phyloP scores from a whole-genome alignment of 2,113 vertebrate species.

The Elanus axillaris region DNA sequence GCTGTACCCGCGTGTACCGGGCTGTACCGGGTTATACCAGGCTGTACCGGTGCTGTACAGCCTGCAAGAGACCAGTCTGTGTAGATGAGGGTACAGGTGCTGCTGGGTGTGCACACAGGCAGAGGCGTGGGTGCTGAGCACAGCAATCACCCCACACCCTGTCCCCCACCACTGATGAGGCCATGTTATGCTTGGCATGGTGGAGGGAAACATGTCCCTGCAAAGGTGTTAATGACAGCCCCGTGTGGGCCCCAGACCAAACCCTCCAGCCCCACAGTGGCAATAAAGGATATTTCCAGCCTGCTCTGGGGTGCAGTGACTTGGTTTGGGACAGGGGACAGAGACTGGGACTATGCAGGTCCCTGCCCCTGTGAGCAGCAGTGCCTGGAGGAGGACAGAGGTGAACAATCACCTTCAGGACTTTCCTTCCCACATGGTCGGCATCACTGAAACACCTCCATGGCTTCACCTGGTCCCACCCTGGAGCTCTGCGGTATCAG shows the following conservation, averaged over 20 bases:
- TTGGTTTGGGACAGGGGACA: not conserved
- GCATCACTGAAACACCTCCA: not conserved
- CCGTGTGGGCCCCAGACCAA: not conserved
- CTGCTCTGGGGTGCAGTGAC: not conserved
- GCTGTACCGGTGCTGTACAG: too few species aligned
- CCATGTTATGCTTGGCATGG: not conserved
- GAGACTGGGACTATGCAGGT: not conserved
- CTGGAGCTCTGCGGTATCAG: accelerated
- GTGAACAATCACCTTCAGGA: not conserved
- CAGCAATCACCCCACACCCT: accelerated
- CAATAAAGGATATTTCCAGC: not conserved
- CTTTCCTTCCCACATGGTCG: not conserved
- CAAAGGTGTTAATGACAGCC: not conserved
- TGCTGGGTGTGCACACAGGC: not conserved
- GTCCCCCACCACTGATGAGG: not conserved
- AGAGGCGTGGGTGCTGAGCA: too few species aligned
- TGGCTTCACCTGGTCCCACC: not conserved
- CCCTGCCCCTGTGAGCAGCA: not conserved
- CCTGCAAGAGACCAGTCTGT: not conserved
- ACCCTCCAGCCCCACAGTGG: not conserved
- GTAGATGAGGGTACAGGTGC: not conserved
- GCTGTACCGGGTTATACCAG: not conserved
- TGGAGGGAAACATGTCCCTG: not conserved
- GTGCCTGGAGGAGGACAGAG: not conserved
- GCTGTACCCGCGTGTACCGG: not conserved